These are phyloP conservation scores for Eulemur rufifrons DNA, from an alignment of 2,113 vertebrate genomes.

Conservation along the genomic window DNA sequence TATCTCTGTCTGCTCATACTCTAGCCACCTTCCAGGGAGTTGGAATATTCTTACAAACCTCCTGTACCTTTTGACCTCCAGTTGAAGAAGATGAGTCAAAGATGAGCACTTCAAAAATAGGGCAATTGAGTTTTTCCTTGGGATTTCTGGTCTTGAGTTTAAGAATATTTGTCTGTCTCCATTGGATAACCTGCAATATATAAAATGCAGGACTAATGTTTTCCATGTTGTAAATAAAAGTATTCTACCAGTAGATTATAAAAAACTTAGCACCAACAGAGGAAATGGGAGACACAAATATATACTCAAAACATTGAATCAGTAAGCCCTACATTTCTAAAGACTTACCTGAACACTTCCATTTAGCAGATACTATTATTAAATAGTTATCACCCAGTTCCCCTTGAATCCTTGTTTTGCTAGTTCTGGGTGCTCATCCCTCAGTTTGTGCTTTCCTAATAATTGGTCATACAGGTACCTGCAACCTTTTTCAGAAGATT, in stretches of 20 bases:
- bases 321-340: background rate
- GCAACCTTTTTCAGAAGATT: background rate
- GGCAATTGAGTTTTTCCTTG: background rate
- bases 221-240: background rate
- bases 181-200: background rate
- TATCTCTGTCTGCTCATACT: background rate
- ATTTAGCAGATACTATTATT: background rate
- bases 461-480: background rate
- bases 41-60: background rate
- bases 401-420: too few relatives aligned
- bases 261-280: background rate
- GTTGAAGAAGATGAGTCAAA: background rate
- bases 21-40: rapidly evolving
- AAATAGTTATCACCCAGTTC: background rate
- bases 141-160: background rate
- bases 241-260: background rate
- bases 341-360: background rate
- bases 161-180: background rate
- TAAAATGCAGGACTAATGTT: background rate
- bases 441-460: background rate
- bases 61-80: background rate
- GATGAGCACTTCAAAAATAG: background rate
- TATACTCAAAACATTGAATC: background rate
- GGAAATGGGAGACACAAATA: background rate
- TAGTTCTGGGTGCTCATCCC: background rate